Percentiles rank a stretch among this genome's conserved stretches.
Conservation (phyloP, 2,888 invertebrate species). For the Drosophila melanosoma region DNA sequence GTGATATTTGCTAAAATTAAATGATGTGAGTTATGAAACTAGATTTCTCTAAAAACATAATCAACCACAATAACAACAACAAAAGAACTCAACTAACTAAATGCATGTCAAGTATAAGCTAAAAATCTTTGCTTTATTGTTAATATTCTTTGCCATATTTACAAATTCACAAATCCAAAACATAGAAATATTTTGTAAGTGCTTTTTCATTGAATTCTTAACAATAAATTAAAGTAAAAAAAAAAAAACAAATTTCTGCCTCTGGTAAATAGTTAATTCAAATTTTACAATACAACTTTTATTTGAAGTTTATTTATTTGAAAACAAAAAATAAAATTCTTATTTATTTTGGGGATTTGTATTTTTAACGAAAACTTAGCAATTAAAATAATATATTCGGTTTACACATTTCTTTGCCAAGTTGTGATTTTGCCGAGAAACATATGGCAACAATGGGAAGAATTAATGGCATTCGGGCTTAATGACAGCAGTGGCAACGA, state of each 20-base stretch:
- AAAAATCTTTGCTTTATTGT: neutral
- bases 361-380: neutral
- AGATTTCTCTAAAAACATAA: conserved; percentile 42
- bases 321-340: neutral
- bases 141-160: neutral
- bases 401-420: neutral
- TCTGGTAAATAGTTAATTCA: neutral
- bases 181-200: neutral
- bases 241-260: neutral
- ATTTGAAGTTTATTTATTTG: neutral
- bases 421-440: conserved; percentile 1
- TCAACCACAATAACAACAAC: neutral
- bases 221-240: neutral
- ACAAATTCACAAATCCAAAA: neutral
- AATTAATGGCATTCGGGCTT: conserved; percentile 40
- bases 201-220: neutral
- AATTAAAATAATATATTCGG: neutral
- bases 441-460: conserved; percentile 10
- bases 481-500: conserved; percentile 25
- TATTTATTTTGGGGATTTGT: neutral
- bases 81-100: conserved; percentile 10
- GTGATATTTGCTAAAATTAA: conserved; percentile 84
- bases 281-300: neutral
- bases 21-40: conserved; percentile 82
- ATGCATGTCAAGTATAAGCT: conserved; percentile 35